Base-by-base conservation (phyloP, 2,113 vertebrate species). In the Clarias gariepinus region DNA sequence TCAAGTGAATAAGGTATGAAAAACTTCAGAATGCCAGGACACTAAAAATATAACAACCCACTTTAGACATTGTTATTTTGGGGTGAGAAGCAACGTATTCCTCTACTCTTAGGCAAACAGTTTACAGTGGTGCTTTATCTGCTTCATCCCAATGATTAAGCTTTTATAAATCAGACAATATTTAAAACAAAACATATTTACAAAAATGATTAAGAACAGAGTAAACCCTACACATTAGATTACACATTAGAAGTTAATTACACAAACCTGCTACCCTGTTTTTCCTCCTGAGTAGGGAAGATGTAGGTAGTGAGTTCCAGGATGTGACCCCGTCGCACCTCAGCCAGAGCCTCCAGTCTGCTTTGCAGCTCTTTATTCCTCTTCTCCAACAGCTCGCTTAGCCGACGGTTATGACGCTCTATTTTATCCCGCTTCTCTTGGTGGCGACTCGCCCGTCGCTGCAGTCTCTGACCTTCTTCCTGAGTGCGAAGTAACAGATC, bases 361-460 rank as follows among this genome's bases (percentile, higher is more conserved):
- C 87, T 92, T 90, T 93, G 95, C 90, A 98, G 90, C 41, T 99
- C 98, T 0, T 82, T 90, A 78, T 83, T 91, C 61, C 96, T 96
- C 25, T 95, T 95, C 86, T 98, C 98, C 28, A 98, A 94, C 89
- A 99, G 87, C 28, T 98, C 98, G 0, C 95, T 94, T 61, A 99
- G 95, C 1, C 92, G 97, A 53, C 94, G 95, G 91, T 98, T 98
- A 87, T 97, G 97, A 33, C 95, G 96, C 91, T 98, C 96, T 63
- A 99, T 97, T 89, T 99, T 99, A 89, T 99, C 98, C 61, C 97
- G 97, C 91, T 99, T 99, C 89, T 98, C 97, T 91, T 97, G 96
- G 73, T 99, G 98, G 3, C 98, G 93, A 41, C 95, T 95, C 0
- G 98, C 98, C 30, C 98, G 94, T 0, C 96, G 96, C 80, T 96